Evolutionary conservation across 2,797 vertebrate genomes (phyloP).

Genomic region (Sparidentex hasta): DNA sequence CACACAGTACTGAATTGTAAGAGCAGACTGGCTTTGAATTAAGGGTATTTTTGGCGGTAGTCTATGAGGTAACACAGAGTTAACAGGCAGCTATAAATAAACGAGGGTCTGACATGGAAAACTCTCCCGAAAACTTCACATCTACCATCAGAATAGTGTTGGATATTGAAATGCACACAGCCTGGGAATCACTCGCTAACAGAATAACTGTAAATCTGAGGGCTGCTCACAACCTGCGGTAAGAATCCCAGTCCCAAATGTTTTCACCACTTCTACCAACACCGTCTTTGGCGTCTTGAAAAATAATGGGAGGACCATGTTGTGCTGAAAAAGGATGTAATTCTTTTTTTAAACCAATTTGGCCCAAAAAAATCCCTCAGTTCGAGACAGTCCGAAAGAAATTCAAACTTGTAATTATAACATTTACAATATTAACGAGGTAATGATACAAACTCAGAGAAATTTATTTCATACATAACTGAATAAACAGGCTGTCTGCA

Average conservation of each 20-base stretch:
- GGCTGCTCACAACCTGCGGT: neutral
- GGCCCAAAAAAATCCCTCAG: slow-evolving; percentile 9
- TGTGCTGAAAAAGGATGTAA: slow-evolving; percentile 14
- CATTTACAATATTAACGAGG: too few species aligned
- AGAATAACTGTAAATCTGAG: neutral
- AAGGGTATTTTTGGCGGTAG: slow-evolving; percentile 25
- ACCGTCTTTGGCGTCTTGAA: slow-evolving; percentile 63
- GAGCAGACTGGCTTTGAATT: slow-evolving; percentile 37
- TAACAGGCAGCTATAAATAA: neutral
- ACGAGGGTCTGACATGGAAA: slow-evolving; percentile 11
- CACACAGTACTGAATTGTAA: slow-evolving; percentile 10
- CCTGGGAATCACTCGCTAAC: neutral
- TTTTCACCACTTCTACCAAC: slow-evolving; percentile 10
- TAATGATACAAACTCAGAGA: too few species aligned
- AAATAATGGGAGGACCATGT: slow-evolving; percentile 22
- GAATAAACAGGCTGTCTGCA: too few species aligned
- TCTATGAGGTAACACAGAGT: slow-evolving; percentile 15
- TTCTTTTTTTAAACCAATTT: slow-evolving; percentile 21
- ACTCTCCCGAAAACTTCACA: neutral
- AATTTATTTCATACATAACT: too few species aligned
- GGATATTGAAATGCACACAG: slow-evolving; percentile 13
- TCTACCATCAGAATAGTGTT: neutral
- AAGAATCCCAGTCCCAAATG: neutral
- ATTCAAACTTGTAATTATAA: too few species aligned
- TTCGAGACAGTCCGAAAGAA: slow-evolving; percentile 23